A percentile compares a stretch with the other conserved stretches of the same genome.
These are phyloP conservation scores for Enteromius afrohamiltoni DNA, from an alignment of 2,797 vertebrate genomes.

Conservation along the genomic window DNA sequence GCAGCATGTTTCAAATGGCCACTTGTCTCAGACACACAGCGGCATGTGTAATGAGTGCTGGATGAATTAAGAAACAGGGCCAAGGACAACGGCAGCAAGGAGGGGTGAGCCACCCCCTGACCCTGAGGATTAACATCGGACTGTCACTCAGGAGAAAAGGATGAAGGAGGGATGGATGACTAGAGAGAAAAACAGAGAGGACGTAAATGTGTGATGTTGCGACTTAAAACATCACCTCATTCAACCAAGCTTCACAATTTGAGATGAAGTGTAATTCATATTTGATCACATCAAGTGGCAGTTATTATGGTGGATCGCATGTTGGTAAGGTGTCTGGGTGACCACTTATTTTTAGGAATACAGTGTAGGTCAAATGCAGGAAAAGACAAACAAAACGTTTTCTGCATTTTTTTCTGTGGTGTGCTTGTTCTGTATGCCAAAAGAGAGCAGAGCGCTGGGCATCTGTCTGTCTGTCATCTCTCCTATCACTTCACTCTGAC, in stretches of 20 bases:
- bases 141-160: conserved; percentile 50
- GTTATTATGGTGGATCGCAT: not conserved
- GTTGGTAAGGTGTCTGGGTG: not conserved
- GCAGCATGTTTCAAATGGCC: conserved; percentile 58
- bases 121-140: conserved; percentile 58
- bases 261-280: not conserved
- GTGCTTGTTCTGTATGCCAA: conserved; percentile 46
- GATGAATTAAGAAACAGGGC: conserved; percentile 57
- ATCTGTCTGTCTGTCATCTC: conserved; percentile 56
- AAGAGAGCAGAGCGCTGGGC: conserved; percentile 41
- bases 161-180: conserved; percentile 17
- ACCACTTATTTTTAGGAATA: not conserved
- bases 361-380: not conserved
- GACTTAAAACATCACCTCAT: not conserved
- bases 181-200: conserved; percentile 16
- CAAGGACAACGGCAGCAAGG: conserved; percentile 47
- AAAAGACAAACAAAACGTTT: not conserved
- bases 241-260: not conserved
- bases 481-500: conserved; percentile 59
- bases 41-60: conserved; percentile 58
- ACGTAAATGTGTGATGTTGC: not conserved
- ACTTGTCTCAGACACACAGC: conserved; percentile 58
- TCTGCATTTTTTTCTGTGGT: conserved; percentile 14
- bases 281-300: not conserved
- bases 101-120: conserved; percentile 53